phyloP scores from a whole-genome alignment of 2,113 vertebrate species.

The Onychostoma macrolepis region DNA sequence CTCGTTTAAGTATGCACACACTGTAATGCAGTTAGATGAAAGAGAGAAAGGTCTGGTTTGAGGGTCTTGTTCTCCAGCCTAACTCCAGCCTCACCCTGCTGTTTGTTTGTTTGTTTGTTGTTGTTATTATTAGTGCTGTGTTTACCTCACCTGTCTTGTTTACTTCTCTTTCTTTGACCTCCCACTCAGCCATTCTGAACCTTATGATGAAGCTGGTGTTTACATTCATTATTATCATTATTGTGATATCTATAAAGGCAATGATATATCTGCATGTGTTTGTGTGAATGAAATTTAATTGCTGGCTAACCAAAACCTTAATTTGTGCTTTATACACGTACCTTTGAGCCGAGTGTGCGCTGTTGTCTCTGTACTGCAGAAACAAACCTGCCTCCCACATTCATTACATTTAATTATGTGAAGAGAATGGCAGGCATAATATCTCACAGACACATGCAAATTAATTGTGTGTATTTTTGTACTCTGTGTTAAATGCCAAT shows the following conservation, averaged over 20 bases:
- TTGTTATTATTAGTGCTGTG: conserved; percentile 10
- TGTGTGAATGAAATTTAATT: neutral
- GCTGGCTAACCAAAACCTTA: conserved; percentile 12
- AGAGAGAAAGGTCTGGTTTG: conserved; percentile 1
- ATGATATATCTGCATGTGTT: neutral
- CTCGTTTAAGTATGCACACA: neutral
- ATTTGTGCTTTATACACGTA: neutral
- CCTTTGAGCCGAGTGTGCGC: neutral
- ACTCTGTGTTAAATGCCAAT: neutral
- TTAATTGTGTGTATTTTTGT: neutral
- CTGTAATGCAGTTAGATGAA: conserved; percentile 2
- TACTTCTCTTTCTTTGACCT: conserved; percentile 8
- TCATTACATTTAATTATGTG: conserved; percentile 9
- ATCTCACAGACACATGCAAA: neutral
- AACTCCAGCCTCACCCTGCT: conserved; percentile 10
- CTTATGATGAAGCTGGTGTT: conserved; percentile 14
- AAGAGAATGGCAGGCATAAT: neutral
- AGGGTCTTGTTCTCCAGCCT: conserved; percentile 19
- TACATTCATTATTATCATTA: conserved; percentile 28
- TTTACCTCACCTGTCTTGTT: conserved; percentile 13
- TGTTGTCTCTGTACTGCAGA: neutral
- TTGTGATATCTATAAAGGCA: neutral
- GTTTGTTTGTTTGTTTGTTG: conserved; percentile 25
- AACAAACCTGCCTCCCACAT: conserved; percentile 15
- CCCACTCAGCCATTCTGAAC: neutral